Base-by-base conservation (phyloP, 2,888 invertebrate genomes). In the Netelia fuscicornis region DNA sequence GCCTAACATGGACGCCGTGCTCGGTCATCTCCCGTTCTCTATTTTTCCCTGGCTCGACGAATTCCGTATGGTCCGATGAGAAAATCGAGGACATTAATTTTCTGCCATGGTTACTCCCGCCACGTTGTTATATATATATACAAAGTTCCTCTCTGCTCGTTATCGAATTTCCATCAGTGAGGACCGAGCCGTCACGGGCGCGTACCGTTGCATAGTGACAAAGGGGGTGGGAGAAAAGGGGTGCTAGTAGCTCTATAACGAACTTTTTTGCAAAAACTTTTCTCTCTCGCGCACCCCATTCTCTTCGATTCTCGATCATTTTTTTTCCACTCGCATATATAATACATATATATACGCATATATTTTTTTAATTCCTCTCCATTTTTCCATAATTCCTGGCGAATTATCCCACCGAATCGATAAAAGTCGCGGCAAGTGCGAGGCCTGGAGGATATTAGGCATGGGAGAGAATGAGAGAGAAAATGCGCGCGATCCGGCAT, bases 161-260 rank as follows among this genome's bases (percentile, higher is more conserved):
- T 85, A 85, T 85, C 85, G 85, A 82, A 85, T 85, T 82, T 85
- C 82, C 79, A 85, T 85, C 85, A 85, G 79, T 30, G 75, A 54
- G 17, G 37, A 78, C 30, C 78, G 70, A 71, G 64, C 78, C 78
- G 60, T 60, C 78, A 70, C 70, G 74, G 60, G 62, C 70, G 65
- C 13, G 10, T 42, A 25, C 20, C 20, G 20, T 58, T 58, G 58
- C 10, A 58, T 6, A 60, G 20, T 37, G 75, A 11, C 54, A 17
- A 52, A 68, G 44, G 42, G 71, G 64, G 11, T n/a, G 79, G 64
- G 70, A 54, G 10, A 52, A 60, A 8, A 25, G 58, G 17, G 20
- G 72, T 52, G 65, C 64, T 48, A 70, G 72, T 44, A 44, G 58
- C 62, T 85, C 48, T 44, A 76, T 80, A 82, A 79, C 79, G 75